Evolutionary conservation across 2,797 vertebrate genomes (phyloP).

Genomic region (Paratrypauchen microcephalus): DNA sequence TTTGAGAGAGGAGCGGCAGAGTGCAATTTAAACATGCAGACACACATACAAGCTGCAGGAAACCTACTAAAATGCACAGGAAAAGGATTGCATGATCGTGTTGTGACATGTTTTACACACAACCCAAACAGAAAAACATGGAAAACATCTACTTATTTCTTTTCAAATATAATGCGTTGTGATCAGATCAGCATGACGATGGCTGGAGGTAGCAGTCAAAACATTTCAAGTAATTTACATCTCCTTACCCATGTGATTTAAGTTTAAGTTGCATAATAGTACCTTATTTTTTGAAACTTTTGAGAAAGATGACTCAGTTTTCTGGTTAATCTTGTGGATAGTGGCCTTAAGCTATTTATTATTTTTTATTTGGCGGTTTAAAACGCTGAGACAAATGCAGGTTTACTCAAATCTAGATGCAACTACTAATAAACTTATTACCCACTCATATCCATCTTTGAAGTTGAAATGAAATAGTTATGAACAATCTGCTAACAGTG

Average conservation of each 20-base stretch:
- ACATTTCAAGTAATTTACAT: background rate
- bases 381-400: background rate
- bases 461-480: background rate
- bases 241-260: background rate
- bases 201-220: background rate
- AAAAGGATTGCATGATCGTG: conserved; percentile 10
- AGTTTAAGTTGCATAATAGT: conserved; percentile 16
- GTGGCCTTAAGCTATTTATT: background rate
- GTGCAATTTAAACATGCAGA: conserved; percentile 2
- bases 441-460: background rate
- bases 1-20: background rate
- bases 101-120: conserved; percentile 32
- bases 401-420: no score
- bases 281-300: conserved; percentile 29
- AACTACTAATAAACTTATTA: no score
- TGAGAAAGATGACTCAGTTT: conserved; percentile 1
- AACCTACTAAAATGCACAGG: background rate
- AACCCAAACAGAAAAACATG: conserved; percentile 29
- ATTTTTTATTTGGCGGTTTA: background rate
- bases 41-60: background rate
- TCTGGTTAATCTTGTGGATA: background rate
- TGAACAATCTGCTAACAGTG: background rate
- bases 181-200: background rate
- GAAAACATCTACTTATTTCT: background rate
- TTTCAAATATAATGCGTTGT: background rate